These are phyloP conservation scores for Drosophila busckii DNA, from an alignment of 1,140 invertebrate genomes.

Conservation along the genomic window DNA sequence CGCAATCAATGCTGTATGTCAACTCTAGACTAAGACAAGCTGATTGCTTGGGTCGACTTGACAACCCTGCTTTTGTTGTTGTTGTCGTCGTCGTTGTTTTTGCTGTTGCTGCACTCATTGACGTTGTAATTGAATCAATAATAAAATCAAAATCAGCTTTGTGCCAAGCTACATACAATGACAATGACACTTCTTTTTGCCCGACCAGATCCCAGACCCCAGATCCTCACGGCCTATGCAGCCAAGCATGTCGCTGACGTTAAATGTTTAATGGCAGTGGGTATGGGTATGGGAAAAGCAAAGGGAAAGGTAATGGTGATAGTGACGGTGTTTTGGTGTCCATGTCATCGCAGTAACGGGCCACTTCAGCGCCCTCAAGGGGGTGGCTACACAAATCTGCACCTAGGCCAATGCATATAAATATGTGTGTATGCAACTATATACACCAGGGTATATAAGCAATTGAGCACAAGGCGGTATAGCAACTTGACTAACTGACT, in stretches of 20 bases:
- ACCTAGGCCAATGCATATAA: too few relatives aligned
- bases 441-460: too few relatives aligned
- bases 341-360: conserved; percentile 33
- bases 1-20: conserved; percentile 40
- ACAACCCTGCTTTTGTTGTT: conserved; percentile 22
- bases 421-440: too few relatives aligned
- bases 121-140: conserved; percentile 71
- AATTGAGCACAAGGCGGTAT: conserved; percentile 3
- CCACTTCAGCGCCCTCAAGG: conserved; percentile 17
- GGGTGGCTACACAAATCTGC: background rate
- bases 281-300: too few relatives aligned
- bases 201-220: too few relatives aligned
- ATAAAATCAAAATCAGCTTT: conserved; percentile 54
- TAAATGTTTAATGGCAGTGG: background rate
- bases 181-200: conserved; percentile 53
- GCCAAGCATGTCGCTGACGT: conserved; percentile 12
- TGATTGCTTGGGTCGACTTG: conserved; percentile 17
- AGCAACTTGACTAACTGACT: conserved; percentile 12
- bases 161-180: conserved; percentile 7
- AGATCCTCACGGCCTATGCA: conserved; percentile 2
- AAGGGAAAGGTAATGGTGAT: background rate
- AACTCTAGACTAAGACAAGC: conserved; percentile 32
- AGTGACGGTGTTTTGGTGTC: conserved; percentile 11
- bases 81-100: conserved; percentile 6
- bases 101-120: too few relatives aligned